Evolutionary conservation across 2,888 invertebrate genomes (phyloP).

Genomic region (Philaethria dido): DNA sequence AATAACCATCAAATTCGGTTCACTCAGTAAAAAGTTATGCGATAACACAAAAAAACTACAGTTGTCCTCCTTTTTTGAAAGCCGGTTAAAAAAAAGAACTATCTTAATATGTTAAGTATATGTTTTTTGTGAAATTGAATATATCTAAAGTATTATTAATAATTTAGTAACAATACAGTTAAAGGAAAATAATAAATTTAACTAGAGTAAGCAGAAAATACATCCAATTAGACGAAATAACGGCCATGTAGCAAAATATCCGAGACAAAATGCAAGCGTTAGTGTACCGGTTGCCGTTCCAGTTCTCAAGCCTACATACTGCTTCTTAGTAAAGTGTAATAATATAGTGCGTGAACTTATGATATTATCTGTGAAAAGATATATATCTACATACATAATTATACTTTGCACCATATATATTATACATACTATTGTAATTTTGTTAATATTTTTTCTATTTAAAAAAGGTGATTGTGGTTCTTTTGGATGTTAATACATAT

Average conservation of each 20-base stretch:
- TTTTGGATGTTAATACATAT: too few relatives aligned
- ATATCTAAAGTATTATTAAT: not conserved
- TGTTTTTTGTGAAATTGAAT: too few relatives aligned
- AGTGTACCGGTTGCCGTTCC: constrained; percentile 63
- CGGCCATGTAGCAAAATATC: constrained; percentile 26
- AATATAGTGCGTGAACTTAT: not conserved
- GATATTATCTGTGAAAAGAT: not conserved
- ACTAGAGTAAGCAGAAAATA: not conserved
- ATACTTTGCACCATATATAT: too few relatives aligned
- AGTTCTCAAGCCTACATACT: constrained; percentile 69
- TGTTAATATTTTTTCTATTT: too few relatives aligned
- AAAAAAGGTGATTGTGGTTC: too few relatives aligned
- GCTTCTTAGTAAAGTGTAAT: constrained; percentile 45
- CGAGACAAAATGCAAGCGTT: constrained; percentile 32
- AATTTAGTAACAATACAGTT: not conserved
- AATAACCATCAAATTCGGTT: too few relatives aligned
- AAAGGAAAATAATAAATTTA: not conserved
- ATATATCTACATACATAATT: not conserved
- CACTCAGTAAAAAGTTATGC: too few relatives aligned
- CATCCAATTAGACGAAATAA: constrained; percentile 17
- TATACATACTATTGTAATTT: too few relatives aligned
- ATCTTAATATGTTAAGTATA: too few relatives aligned
- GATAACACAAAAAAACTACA: too few relatives aligned
- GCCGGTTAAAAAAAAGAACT: too few relatives aligned
- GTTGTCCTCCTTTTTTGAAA: too few relatives aligned